Evolutionary conservation across 1,140 invertebrate genomes (phyloP).

Genomic region (Choristoneura fumiferana): DNA sequence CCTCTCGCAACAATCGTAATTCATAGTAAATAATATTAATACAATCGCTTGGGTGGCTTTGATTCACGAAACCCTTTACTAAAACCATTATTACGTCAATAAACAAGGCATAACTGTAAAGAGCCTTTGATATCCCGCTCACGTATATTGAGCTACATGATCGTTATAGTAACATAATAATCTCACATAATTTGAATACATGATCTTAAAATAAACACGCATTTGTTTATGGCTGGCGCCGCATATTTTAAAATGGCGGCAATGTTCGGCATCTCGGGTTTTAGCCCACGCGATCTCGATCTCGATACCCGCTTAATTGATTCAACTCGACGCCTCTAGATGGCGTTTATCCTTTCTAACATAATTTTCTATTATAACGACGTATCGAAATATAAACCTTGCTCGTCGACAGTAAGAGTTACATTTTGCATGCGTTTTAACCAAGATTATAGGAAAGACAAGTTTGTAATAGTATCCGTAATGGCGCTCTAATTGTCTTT

Average conservation of each 20-base stretch:
- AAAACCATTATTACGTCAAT: constrained; percentile 18
- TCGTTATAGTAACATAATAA: constrained; percentile 12
- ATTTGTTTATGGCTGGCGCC: constrained; percentile 20
- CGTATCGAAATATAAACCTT: constrained; percentile 8
- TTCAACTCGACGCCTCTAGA: constrained; percentile 35
- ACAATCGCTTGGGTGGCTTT: constrained; percentile 8
- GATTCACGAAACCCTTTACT: constrained; percentile 14
- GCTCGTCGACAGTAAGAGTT: neutral
- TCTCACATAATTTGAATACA: constrained; percentile 17
- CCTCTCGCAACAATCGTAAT: constrained; percentile 11
- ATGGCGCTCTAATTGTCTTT: constrained; percentile 28
- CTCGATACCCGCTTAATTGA: constrained; percentile 40
- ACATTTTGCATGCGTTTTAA: neutral
- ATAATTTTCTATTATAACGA: constrained; percentile 13
- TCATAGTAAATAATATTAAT: constrained; percentile 18
- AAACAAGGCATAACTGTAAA: constrained; percentile 15
- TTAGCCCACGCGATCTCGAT: constrained; percentile 33
- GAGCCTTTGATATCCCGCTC: constrained; percentile 12
- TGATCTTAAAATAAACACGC: constrained; percentile 16
- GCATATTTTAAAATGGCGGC: constrained; percentile 18
- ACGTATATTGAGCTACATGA: constrained; percentile 17
- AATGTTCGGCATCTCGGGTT: constrained; percentile 35
- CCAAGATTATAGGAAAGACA: constrained; percentile 19
- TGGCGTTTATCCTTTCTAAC: constrained; percentile 22
- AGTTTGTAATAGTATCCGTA: constrained; percentile 25